Conservation (phyloP, 2,888 invertebrate species). For the Amphimallon solstitiale region DNA sequence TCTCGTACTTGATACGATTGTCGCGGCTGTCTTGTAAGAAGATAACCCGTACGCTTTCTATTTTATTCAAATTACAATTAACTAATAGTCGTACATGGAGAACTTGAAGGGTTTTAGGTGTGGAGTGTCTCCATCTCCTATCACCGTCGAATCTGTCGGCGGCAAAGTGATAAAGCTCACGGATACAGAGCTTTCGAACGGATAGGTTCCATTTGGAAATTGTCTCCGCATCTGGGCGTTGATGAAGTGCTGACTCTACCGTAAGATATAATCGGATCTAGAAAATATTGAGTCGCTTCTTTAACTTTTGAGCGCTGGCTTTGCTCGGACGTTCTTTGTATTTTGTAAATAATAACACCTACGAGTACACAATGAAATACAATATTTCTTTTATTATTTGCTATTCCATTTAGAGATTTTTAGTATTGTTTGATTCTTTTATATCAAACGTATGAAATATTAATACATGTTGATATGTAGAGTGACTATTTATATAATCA, state of each 20-base stretch:
- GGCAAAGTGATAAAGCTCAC: slow-evolving; percentile 46
- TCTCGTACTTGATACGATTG: not conserved
- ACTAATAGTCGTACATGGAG: slow-evolving; percentile 20
- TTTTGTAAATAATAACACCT: slow-evolving; percentile 1
- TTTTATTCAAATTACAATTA: slow-evolving; percentile 39
- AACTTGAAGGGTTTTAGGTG: slow-evolving; percentile 7
- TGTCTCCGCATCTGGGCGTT: slow-evolving; percentile 53
- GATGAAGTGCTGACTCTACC: slow-evolving; percentile 50
- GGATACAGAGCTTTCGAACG: slow-evolving; percentile 48
- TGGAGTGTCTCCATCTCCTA: slow-evolving; percentile 19
- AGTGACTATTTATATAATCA: too few species aligned
- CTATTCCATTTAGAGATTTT: too few species aligned
- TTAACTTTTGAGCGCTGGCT: not conserved
- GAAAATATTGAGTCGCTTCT: slow-evolving; percentile 21
- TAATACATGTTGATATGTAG: too few species aligned
- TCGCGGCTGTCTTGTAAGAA: not conserved
- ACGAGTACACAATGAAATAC: not conserved
- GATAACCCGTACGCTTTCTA: slow-evolving; percentile 20
- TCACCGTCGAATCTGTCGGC: slow-evolving; percentile 17
- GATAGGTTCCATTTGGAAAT: slow-evolving; percentile 53
- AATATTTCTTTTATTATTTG: not conserved
- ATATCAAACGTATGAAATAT: too few species aligned
- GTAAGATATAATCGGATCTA: slow-evolving; percentile 33
- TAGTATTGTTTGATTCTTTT: too few species aligned
- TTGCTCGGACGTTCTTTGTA: not conserved